Evolutionary conservation across 1,140 invertebrate genomes (phyloP).

Genomic region (Theocolax elegans): DNA sequence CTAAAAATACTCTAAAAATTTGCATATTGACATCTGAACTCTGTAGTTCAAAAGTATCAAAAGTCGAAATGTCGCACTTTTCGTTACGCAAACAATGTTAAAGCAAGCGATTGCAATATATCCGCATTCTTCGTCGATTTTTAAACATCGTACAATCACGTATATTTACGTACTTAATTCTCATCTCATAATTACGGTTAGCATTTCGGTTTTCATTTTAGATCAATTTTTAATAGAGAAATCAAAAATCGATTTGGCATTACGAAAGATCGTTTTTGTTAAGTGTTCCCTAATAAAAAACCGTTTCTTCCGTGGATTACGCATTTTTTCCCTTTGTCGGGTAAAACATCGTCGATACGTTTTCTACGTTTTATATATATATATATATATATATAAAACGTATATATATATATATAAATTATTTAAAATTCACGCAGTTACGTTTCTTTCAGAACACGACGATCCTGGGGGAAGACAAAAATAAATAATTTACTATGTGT

Average conservation of each 20-base stretch:
- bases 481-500: background rate
- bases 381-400: too few relatives aligned
- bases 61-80: background rate
- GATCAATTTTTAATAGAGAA: background rate
- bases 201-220: too few relatives aligned
- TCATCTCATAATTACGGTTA: background rate
- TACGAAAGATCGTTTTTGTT: background rate
- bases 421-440: too few relatives aligned
- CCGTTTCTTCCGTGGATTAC: too few relatives aligned
- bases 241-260: conserved; percentile 9
- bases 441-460: background rate
- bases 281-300: too few relatives aligned
- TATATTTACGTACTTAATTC: background rate
- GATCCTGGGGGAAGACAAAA: background rate
- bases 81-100: background rate
- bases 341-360: too few relatives aligned
- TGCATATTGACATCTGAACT: background rate
- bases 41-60: conserved; percentile 10
- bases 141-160: background rate
- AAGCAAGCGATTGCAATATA: conserved; percentile 29
- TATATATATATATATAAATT: too few relatives aligned
- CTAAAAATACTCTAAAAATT: conserved; percentile 22
- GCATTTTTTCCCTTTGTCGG: too few relatives aligned
- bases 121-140: background rate
- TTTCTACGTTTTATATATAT: too few relatives aligned